A percentile compares a stretch with the other conserved stretches of the same genome.
These are phyloP conservation scores for Brachyhypopomus occidentalis DNA, from an alignment of 2,113 vertebrate species.

Conservation along the genomic window DNA sequence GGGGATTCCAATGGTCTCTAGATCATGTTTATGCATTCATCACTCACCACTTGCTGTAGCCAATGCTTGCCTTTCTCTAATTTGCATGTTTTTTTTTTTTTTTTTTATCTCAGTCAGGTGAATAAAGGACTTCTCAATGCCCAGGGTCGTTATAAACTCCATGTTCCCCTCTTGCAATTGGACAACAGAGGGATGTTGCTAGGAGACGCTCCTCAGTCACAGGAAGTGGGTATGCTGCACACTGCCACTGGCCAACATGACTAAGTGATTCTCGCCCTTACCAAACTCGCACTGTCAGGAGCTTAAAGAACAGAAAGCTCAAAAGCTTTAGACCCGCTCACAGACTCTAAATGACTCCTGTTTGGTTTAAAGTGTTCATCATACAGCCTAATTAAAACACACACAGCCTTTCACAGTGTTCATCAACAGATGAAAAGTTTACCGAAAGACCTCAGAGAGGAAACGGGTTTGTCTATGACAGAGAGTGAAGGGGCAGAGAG, in stretches of 20 bases:
- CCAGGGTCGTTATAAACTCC: slow-evolving; percentile 64
- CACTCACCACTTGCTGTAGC: neutral
- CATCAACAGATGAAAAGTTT: neutral
- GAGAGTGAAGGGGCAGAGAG: neutral
- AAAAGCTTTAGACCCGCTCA: slow-evolving; percentile 22
- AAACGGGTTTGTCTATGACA: neutral
- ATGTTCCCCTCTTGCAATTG: slow-evolving; percentile 71
- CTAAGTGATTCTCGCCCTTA: neutral
- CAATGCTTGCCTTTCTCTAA: slow-evolving; percentile 6
- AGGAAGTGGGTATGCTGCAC: slow-evolving; percentile 51
- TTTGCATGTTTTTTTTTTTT: slow-evolving; percentile 13
- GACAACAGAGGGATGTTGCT: slow-evolving; percentile 66
- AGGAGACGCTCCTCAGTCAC: slow-evolving; percentile 64
- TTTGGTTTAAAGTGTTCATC: slow-evolving; percentile 25
- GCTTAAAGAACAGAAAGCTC: neutral
- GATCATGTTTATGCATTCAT: neutral
- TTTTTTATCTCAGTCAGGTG: slow-evolving; percentile 11
- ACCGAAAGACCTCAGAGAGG: neutral
- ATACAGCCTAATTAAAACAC: slow-evolving; percentile 5
- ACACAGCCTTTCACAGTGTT: neutral
- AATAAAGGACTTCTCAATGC: slow-evolving; percentile 42
- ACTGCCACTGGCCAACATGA: neutral
- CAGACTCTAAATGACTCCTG: slow-evolving; percentile 12
- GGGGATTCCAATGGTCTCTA: neutral
- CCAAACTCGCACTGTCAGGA: neutral